Conservation (phyloP, 2,888 invertebrate genomes). For the Lamellibrachia satsuma region DNA sequence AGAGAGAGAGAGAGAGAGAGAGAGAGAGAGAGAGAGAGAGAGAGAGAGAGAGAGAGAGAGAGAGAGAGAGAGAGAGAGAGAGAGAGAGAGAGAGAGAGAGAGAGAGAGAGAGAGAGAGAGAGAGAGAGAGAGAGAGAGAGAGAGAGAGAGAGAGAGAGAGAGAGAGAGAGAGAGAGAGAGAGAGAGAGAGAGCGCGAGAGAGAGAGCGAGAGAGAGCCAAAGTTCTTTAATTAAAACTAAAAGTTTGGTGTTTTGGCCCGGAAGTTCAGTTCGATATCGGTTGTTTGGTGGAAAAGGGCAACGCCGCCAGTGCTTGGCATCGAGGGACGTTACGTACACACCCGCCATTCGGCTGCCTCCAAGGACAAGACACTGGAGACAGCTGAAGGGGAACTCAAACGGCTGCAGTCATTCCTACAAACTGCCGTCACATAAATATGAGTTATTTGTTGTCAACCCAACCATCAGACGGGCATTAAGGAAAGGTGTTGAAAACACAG, state of each 20-base stretch:
- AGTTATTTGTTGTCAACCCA: slow-evolving; percentile 86
- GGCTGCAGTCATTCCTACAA: slow-evolving; percentile 78
- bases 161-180: no score
- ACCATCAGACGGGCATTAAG: slow-evolving; percentile 83
- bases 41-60: no score
- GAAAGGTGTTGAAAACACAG: slow-evolving; percentile 69
- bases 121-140: no score
- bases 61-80: no score
- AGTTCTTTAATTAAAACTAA: no score
- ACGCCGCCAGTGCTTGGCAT: slow-evolving; percentile 84
- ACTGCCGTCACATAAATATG: slow-evolving; percentile 73
- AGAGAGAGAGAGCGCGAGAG: no score
- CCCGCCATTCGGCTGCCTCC: slow-evolving; percentile 92
- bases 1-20: no score
- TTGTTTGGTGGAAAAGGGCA: background rate
- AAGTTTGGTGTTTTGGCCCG: background rate
- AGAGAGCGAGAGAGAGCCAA: no score
- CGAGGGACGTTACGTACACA: slow-evolving; percentile 95
- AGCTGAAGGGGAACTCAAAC: slow-evolving; percentile 88
- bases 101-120: no score
- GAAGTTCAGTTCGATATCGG: background rate
- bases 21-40: no score
- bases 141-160: no score
- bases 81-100: no score
- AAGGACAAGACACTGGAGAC: slow-evolving; percentile 87